Evolutionary conservation across 2,113 vertebrate species (phyloP), one percentile per base, ranked within the genome.

Genomic region (Myotis lucifugus): DNA sequence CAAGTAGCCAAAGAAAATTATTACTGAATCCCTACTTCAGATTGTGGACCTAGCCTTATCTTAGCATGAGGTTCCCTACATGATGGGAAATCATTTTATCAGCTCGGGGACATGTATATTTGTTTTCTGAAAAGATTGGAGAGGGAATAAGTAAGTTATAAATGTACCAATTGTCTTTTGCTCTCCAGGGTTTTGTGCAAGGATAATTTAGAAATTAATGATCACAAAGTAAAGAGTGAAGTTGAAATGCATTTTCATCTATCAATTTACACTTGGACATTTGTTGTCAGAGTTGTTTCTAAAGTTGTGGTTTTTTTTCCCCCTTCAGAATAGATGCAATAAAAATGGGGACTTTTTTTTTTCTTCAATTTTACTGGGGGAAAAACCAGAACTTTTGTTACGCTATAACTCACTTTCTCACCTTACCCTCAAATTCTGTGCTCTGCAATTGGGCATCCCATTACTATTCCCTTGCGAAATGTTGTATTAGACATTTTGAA

Each of bases 211-310:
- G 81, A 93, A 34, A 4, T 74, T 37, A 95, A 21, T 69, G 46
- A 23, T 66, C 48, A n/a, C 9, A 37, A 95, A 69, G 54, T 72
- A n/a, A 69, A 78, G 42, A 70, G 29, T 70, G 11, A 82, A 66
- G 27, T 46, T 52, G 18, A 96, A 83, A 21, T 72, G 32, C 17
- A 17, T 73, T 90, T 91, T 96, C 64, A 83, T 37, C 90, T 32
- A 82, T 67, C 56, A 92, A 50, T 42, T 50, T 82, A 76, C 73
- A 69, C 37, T n/a, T 52, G 42, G 8, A 11, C 19, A 29, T 66
- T 66, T 83, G n/a, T 83, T 48, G 14, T 84, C 56, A 72, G 5
- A 70, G 6, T 34, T 78, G 34, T 84, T 93, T 79, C 32, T 34
- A 83, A 82, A 61, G 54, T 7, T 37, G 42, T 23, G 23, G 2